A percentile compares a stretch with the other conserved stretches of the same genome.
phyloP scores from a whole-genome alignment of 2,888 invertebrate species.

The Dicyrtomina minuta region DNA sequence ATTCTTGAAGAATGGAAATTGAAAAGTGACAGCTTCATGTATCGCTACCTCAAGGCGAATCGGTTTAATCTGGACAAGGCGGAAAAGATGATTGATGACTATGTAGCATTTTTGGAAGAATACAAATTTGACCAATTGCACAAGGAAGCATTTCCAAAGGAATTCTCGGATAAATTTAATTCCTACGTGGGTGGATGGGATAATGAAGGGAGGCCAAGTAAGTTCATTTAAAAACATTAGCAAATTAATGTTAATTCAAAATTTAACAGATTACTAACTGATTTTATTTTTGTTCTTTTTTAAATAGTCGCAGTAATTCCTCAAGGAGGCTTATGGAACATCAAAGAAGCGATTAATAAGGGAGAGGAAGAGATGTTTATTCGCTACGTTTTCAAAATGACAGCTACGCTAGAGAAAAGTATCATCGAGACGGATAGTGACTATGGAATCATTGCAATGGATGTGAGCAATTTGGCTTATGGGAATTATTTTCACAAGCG shows the following conservation, averaged over 20 bases:
- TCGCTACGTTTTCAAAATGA: conserved; percentile 18
- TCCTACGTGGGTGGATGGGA: conserved; percentile 21
- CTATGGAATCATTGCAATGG: conserved; percentile 23
- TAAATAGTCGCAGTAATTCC: conserved; percentile 20
- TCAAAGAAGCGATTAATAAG: conserved; percentile 25
- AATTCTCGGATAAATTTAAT: conserved; percentile 17
- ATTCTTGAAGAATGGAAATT: conserved; percentile 9
- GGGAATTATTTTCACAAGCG: conserved; percentile 27
- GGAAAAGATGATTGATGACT: conserved; percentile 9
- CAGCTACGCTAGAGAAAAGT: neutral
- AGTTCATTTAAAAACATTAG: neutral
- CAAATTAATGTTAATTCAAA: too few species aligned
- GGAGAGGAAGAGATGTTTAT: conserved; percentile 26
- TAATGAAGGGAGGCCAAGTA: conserved; percentile 18
- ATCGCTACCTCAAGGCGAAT: conserved; percentile 11
- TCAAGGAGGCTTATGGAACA: conserved; percentile 28
- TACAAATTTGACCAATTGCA: neutral
- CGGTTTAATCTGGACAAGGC: conserved; percentile 21
- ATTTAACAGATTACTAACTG: neutral
- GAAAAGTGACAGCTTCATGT: conserved; percentile 12
- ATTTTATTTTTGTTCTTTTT: neutral
- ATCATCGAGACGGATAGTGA: conserved; percentile 22
- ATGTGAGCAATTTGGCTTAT: conserved; percentile 20
- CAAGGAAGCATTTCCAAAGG: conserved; percentile 11
- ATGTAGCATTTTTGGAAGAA: conserved; percentile 3